Base-by-base conservation (phyloP, 1,140 invertebrate species). In the Chrysomallon squamiferum region DNA sequence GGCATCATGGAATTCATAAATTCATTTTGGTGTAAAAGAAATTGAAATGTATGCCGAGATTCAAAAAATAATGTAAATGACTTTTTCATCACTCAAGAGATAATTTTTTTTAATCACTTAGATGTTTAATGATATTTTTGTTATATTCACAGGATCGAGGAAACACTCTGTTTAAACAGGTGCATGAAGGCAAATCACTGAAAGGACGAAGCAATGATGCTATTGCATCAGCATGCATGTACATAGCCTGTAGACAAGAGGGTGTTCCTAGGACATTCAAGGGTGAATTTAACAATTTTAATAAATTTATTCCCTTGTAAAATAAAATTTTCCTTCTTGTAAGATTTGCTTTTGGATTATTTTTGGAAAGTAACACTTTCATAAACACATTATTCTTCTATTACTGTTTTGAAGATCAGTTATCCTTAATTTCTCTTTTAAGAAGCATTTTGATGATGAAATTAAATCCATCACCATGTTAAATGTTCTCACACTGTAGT, bases 231-330 rank as follows among this genome's bases (percentile, higher is more conserved):
- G 97, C 98, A 0, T 99, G 97, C 87, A 88, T 99, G 7, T 99
- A 99, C 81, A 99, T 99, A 50, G 97, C 98, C 1, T 99, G 98
- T 84, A 88, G 98, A 35, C 96, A 99, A 83, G 97, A 99, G 86
- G 95, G 95, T 13, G 98, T 99, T 0, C 97, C 97, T 0, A 90
- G 98, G 74, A 99, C 98, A 38, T 99, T 99, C 83, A 99, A 90
- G 97, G 89, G 90, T 89, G 76, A 60, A 49, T 47, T 7, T 11
- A 32, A 5, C 18, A 13, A 22, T 47, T 11, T 20, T 30, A 35
- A 9, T 56, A 3, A 13, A 15, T 43, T 22, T 7, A 9, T 41
- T 41, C 58, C n/a, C 6, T 18, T 41, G 32, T 11, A 43, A 13
- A n/a, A n/a, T n/a, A n/a, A n/a, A 43, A 11, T 43, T 43, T 9